Base-by-base conservation (phyloP, 2,888 invertebrate genomes). In the Phaonia tiefii region DNA sequence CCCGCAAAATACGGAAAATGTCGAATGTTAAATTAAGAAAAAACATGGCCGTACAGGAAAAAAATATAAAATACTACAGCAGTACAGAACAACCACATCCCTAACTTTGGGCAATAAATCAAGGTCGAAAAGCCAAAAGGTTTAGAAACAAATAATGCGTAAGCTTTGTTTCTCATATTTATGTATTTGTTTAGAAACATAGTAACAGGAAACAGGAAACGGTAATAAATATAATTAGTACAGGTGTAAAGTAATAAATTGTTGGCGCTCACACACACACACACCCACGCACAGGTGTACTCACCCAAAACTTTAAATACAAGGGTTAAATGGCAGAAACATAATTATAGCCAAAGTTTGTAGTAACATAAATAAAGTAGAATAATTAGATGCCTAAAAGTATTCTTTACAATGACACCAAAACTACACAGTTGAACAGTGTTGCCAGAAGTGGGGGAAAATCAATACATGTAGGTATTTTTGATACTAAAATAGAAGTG, bases 21-120 rank as follows among this genome's bases (percentile, higher is more conserved):
- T 88, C 88, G 89, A 88, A 87, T 88, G 86, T 80, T 82, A 82
- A 80, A 75, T 81, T 81, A 81, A 63, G 75, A 78, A 81, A 63
- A 81, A 81, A 78, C 81, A 81, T 78, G 81, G 78, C 81, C 78
- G 78, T 78, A 73, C 69, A 69, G 31, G n/a, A n/a, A n/a, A n/a
- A n/a, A 39, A 69, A 54, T 75, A 46, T 49, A 63, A 70, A 70
- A 60, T 67, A 66, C 39, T 51, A 72, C 60, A 78, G 13, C 15
- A 73, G 67, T 17, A 26, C 20, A 63, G 60, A 69, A 15, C 67
- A 75, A 37, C 49, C 66, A 60, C 69, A 76, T 73, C 65, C n/a
- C 75, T 56, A 73, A 69, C 46, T 73, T 74, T 17, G 20, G 22
- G 58, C 42, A 65, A 78, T 81, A 81, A 81, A 78, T 81, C 81